Base-by-base conservation (phyloP, 2,888 invertebrate species). In the Philhelius pedissequus region DNA sequence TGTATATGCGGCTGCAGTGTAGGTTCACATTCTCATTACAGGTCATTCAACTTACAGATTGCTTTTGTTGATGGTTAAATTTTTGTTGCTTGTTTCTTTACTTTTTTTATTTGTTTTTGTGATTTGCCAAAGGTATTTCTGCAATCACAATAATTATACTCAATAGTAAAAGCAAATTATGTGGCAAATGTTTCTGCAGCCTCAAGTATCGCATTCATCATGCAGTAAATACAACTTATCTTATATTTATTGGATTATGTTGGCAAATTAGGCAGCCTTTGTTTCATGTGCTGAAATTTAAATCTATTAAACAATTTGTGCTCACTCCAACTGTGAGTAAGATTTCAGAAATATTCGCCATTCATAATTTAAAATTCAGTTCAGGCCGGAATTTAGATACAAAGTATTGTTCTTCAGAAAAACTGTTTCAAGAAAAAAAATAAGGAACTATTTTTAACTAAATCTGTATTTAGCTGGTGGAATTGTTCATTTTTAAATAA, bases 11-110 rank as follows among this genome's bases (percentile, higher is more conserved):
- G 38, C n/a, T 43, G 43, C 58, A 84, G 70, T 80, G 68, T 81
- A 81, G 80, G 80, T 86, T 86, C 84, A 86, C 62, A 86, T 86
- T 86, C 86, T 81, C 86, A 86, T 86, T 86, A 86, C 77, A 81
- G 86, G 80, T 86, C 78, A 75, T 84, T 86, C 80, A 86, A 71
- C 86, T 78, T 77, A 35, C 56, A 69, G 76, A 80, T 80, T 56
- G 68, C 25, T 62, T 13, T 68, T 64, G 54, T 40, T 25, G 54
- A 40, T 38, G 15, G 66, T 64, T 52, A 22, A 25, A 22, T 25
- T 38, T 70, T 50, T 64, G n/a, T n/a, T n/a, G n/a, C n/a, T n/a
- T n/a, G n/a, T n/a, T n/a, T n/a, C n/a, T n/a, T n/a, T n/a, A n/a
- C n/a, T n/a, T n/a, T n/a, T n/a, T n/a, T n/a, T n/a, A n/a, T n/a